phyloP scores from a whole-genome alignment of 2,797 vertebrate species.

The Agapornis canus region DNA sequence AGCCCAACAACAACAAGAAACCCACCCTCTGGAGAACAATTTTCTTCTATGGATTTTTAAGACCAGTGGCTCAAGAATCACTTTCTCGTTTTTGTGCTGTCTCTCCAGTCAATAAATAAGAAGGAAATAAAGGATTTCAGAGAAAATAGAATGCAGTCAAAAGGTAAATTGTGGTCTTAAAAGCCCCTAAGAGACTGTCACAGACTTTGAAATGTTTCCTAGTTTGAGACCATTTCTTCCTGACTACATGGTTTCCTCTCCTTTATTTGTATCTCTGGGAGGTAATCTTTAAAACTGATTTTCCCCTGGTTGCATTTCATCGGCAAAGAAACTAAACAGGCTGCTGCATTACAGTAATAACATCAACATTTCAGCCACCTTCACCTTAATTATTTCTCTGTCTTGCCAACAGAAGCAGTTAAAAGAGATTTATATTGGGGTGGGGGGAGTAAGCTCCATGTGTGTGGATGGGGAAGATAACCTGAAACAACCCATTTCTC shows the following conservation, averaged over 20 bases:
- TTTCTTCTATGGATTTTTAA: constrained; percentile 75
- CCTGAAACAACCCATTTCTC: neutral
- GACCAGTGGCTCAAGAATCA: constrained; percentile 62
- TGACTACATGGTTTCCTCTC: constrained; percentile 36
- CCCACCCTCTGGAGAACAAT: constrained; percentile 45
- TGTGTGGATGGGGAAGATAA: constrained; percentile 50
- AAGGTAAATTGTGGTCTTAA: constrained; percentile 80
- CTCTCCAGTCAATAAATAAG: constrained; percentile 80
- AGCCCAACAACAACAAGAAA: neutral
- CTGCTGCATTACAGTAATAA: constrained; percentile 67
- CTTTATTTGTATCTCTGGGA: constrained; percentile 65
- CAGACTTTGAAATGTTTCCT: constrained; percentile 64
- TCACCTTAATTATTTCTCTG: constrained; percentile 76
- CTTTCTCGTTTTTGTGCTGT: constrained; percentile 49
- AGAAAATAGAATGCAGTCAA: constrained; percentile 78
- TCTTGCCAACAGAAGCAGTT: constrained; percentile 70
- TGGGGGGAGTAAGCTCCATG: neutral
- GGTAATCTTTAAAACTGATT: constrained; percentile 75
- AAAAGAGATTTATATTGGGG: constrained; percentile 71
- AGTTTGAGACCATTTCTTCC: constrained; percentile 52
- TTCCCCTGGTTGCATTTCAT: constrained; percentile 70
- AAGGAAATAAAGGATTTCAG: constrained; percentile 77
- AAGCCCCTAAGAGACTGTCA: constrained; percentile 73
- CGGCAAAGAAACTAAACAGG: constrained; percentile 72
- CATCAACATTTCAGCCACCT: constrained; percentile 69